phyloP scores from a whole-genome alignment of 2,113 vertebrate species.

The Rattus rattus region DNA sequence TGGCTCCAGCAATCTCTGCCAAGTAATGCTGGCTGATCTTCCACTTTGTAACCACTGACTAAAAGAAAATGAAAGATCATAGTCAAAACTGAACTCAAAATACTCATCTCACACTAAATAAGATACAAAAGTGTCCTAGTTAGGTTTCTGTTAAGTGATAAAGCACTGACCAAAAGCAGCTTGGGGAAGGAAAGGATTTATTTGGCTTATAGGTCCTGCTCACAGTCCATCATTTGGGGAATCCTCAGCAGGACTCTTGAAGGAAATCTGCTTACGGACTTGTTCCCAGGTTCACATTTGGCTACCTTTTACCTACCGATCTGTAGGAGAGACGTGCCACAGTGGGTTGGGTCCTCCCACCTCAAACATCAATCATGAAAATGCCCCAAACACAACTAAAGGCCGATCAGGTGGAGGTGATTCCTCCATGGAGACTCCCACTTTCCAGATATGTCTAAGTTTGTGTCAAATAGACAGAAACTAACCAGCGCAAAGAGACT shows the following conservation, averaged over 20 bases:
- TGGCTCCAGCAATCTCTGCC: background rate
- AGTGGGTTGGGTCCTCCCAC: background rate
- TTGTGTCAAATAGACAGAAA: background rate
- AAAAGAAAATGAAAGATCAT: constrained; percentile 28
- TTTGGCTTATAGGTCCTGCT: background rate
- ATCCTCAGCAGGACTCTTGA: too few relatives aligned
- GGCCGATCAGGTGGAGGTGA: background rate
- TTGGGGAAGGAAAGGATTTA: too few relatives aligned
- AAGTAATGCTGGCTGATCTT: background rate
- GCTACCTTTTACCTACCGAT: background rate
- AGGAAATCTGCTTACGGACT: background rate
- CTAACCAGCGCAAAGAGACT: background rate
- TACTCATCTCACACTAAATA: constrained; percentile 18
- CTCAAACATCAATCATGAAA: background rate
- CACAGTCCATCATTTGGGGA: background rate
- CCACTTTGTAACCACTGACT: constrained; percentile 8
- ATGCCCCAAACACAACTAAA: background rate
- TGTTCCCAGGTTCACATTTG: background rate
- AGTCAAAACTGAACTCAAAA: constrained; percentile 15
- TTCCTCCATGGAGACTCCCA: background rate
- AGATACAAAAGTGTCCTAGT: background rate
- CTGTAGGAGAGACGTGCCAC: too few relatives aligned
- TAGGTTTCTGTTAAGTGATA: background rate
- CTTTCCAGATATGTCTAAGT: background rate
- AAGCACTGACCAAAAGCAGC: background rate